Evolutionary conservation across 1,140 invertebrate species (phyloP).

Genomic region (Cyrtorhinus lividipennis): DNA sequence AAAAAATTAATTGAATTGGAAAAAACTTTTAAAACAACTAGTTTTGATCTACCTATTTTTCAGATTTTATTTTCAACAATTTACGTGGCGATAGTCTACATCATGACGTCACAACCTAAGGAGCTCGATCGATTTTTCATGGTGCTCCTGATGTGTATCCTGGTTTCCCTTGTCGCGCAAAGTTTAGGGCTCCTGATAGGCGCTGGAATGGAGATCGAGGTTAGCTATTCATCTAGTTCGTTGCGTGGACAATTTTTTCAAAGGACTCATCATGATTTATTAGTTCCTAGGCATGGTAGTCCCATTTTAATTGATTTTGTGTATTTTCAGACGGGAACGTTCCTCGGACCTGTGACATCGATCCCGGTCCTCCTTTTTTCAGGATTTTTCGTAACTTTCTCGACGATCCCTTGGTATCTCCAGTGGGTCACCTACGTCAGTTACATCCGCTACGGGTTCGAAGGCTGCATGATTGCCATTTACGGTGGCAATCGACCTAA

Average conservation of each 20-base stretch:
- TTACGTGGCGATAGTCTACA: slow-evolving; percentile 87
- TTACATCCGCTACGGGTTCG: slow-evolving; percentile 75
- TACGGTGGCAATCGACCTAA: slow-evolving; percentile 62
- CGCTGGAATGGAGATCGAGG: slow-evolving; percentile 74
- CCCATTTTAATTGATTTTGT: slow-evolving; percentile 27
- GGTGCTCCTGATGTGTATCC: slow-evolving; percentile 72
- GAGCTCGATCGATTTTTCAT: slow-evolving; percentile 71
- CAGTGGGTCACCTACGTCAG: slow-evolving; percentile 80
- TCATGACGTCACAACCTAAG: slow-evolving; percentile 84
- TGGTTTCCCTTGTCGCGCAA: slow-evolving; percentile 83
- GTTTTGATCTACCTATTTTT: slow-evolving; percentile 17
- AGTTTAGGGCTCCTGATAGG: slow-evolving; percentile 84
- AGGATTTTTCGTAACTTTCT: slow-evolving; percentile 78
- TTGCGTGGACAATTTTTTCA: no score
- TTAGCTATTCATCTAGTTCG: no score
- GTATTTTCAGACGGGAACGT: slow-evolving; percentile 69
- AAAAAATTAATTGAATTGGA: no score
- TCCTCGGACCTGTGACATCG: slow-evolving; percentile 66
- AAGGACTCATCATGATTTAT: no score
- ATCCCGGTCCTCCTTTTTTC: slow-evolving; percentile 62
- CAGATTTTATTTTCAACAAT: slow-evolving; percentile 79
- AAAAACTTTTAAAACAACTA: no score
- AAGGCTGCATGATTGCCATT: slow-evolving; percentile 56
- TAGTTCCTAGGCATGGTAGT: slow-evolving; percentile 13
- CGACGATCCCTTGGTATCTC: slow-evolving; percentile 67